These are phyloP conservation scores for Cryptoprocta ferox DNA, from an alignment of 2,797 vertebrate genomes.

Conservation along the genomic window DNA sequence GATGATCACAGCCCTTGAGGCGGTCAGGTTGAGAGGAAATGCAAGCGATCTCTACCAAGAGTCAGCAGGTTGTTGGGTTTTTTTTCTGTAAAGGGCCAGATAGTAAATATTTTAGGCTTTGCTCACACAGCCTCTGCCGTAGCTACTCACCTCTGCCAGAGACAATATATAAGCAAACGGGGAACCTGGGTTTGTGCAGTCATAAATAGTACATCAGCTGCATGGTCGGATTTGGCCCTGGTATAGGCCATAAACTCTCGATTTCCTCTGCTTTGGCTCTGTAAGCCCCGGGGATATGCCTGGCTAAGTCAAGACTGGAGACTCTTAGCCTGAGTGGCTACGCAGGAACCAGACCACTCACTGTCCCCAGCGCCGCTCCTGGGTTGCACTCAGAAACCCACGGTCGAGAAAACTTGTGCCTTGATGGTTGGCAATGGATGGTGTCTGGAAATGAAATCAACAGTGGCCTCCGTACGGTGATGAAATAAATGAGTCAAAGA, in stretches of 20 bases:
- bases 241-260: not conserved
- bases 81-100: not conserved
- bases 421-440: not conserved
- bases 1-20: not conserved
- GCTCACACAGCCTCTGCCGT: not conserved
- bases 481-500: conserved; percentile 44
- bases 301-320: not conserved
- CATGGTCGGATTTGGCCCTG: not conserved
- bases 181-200: not conserved
- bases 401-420: not conserved
- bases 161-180: not conserved
- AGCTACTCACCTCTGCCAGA: not conserved
- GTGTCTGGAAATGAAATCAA: not conserved
- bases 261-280: not conserved
- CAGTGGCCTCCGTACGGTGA: not conserved
- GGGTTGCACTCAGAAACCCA: not conserved
- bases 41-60: not conserved
- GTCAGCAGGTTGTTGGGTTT: not conserved
- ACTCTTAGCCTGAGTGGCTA: not conserved
- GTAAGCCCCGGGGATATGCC: not conserved
- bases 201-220: no score
- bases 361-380: not conserved
- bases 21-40: not conserved
- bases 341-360: not conserved
- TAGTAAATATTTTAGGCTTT: conserved; percentile 38